phyloP scores from a whole-genome alignment of 2,888 invertebrate genomes.

The Protodeltote pygarga region DNA sequence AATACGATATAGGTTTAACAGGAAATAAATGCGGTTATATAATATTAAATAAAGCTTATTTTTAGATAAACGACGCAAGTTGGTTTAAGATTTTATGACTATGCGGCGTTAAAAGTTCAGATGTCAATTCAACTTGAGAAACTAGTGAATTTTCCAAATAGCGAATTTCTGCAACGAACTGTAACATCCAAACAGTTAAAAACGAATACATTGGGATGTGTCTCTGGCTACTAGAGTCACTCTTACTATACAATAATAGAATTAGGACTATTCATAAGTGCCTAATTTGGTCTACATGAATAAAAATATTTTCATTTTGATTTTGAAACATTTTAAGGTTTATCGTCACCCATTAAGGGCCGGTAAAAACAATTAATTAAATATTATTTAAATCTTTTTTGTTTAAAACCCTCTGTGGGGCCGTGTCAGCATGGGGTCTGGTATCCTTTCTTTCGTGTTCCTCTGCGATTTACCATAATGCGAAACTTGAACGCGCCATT shows the following conservation, averaged over 20 bases:
- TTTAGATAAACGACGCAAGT: not conserved
- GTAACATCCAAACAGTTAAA: too few relatives aligned
- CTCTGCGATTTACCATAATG: constrained; percentile 32
- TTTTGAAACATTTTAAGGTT: constrained; percentile 15
- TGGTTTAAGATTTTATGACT: too few relatives aligned
- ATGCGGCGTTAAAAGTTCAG: too few relatives aligned
- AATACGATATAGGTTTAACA: constrained; percentile 31
- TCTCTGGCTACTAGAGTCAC: too few relatives aligned
- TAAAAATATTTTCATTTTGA: too few relatives aligned
- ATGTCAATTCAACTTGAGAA: too few relatives aligned
- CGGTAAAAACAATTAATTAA: constrained; percentile 40
- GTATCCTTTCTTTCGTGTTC: constrained; percentile 22
- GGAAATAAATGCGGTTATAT: constrained; percentile 24
- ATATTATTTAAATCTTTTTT: constrained; percentile 34
- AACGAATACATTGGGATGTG: too few relatives aligned
- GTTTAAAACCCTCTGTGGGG: constrained; percentile 25
- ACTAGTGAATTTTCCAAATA: not conserved
- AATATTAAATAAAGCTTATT: constrained; percentile 10
- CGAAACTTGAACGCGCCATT: constrained; percentile 42
- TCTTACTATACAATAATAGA: too few relatives aligned
- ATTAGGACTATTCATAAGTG: too few relatives aligned
- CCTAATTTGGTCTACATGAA: too few relatives aligned
- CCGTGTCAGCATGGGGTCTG: constrained; percentile 43
- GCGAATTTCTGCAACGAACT: constrained; percentile 1
- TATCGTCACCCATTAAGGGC: constrained; percentile 25